Base-by-base conservation (phyloP, 2,113 vertebrate species). In the Cnemophilus loriae region DNA sequence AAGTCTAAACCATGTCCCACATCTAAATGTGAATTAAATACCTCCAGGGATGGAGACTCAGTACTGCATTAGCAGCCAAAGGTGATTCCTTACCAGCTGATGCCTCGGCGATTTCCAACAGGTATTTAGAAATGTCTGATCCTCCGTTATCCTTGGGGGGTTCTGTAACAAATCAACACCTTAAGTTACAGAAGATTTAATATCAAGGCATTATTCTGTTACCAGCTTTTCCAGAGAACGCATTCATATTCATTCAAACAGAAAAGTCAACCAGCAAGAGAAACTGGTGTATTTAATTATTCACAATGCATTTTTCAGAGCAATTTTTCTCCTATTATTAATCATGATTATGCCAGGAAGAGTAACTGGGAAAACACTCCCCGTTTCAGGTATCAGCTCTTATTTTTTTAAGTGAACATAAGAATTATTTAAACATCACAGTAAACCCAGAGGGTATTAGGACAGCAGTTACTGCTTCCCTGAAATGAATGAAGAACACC, bases 111-210 rank as follows among this genome's bases (percentile, higher is more conserved):
- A 98, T 96, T 95, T 99, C 98, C 88, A 98, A 30, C 15, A 95
- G 73, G 85, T 98, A 98, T 55, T 97, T 97, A 60, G 96, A 95
- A 81, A 98, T 95, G 26, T 98, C 97, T 33, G 98, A 94, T 60
- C 98, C 98, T 76, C 98, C 98, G 2, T 97, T 98, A 77, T 98
- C 98, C 96, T 97, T 98, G 24, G 98, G 98, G 47, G 97, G 96
- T 30, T 98, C 98, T 99, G 94, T 63, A 97, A 97, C 64, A 70
- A 93, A 85, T 6, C 33, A 65, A 74, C 23, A 79, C 13, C 49
- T 71, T 46, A 21, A 89, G 21, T 22, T 37, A 27, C 0, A 80
- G 22, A 24, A 26, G 35, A 75, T 39, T 42, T 16, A 5, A 23
- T 30, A 41, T 1, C 47, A 26, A 71, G 2, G 21, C 8, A 27